Evolutionary conservation across 2,113 vertebrate species (phyloP), one percentile per base, ranked within the genome.

Genomic region (Orcinus orca): DNA sequence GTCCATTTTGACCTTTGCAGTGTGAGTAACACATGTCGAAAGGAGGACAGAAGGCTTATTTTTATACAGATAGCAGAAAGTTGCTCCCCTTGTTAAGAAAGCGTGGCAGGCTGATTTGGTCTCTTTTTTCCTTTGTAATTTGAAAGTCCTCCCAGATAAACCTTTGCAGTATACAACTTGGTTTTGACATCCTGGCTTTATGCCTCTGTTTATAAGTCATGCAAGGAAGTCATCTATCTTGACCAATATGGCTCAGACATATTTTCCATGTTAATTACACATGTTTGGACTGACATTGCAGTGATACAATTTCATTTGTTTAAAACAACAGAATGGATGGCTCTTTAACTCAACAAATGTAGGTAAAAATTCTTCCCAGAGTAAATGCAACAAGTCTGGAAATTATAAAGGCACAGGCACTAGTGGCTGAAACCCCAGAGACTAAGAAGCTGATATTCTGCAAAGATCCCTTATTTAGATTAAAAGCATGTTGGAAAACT

Each of bases 221-320:
- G 71, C 91, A 96, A 98, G 97, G 98, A 98, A 98, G 94, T 98
- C 38, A 98, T 98, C 94, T 97, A 50, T 98, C 97, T 98, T 98
- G 93, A 98, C 92, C 97, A 97, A 74, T 87, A 83, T 88, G 96
- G 86, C 91, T 96, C 95, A 98, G 98, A 97, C 21, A 79, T 97
- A 97, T 98, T 98, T 98, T 98, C 97, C 84, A 95, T 97, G 95
- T 98, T 98, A 98, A 98, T 98, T 98, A 96, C 96, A 97, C 90
- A 73, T 97, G 95, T 98, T 97, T 88, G 96, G 90, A 90, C 94
- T 96, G 96, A 97, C 97, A 97, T 60, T 84, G 96, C 76, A 97
- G 85, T 98, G 97, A 97, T 90, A 96, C 74, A 90, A 58, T 93
- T 98, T 97, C 82, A 95, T 97, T 98, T 97, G 96, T 97, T 97